Evolutionary conservation across 92 coral and sea anemone species (phyloP), one percentile per base, ranked within the genome.

Genomic region (Phenganax stokvisi): DNA sequence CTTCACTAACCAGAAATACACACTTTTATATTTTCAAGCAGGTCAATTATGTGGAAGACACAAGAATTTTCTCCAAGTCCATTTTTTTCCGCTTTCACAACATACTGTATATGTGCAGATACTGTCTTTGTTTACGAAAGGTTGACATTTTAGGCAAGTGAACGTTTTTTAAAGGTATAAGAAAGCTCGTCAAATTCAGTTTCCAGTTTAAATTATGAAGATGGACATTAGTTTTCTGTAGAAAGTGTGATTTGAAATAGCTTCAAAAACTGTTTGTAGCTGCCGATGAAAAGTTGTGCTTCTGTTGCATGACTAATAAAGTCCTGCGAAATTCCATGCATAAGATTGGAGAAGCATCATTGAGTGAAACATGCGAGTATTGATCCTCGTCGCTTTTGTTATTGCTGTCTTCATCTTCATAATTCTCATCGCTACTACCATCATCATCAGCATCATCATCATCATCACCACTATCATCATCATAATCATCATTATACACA

Each of bases 201-300:
- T 56, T 84, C 92, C 57, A 89, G 79, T 71, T 72, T 86, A 70
- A 84, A 89, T 44, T 72, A 56, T 30, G 92, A 89, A 12, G 89
- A 12, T 28, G 87, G 89, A 61, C 86, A 85, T 16, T 81, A 76
- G 70, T 81, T 88, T 84, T 80, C 88, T 57, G 82, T 54, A 63
- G 90, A 88, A n/a, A 88, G 77, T 10, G 77, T 54, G 59, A 81
- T 8, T 67, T 84, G 84, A 27, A 89, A 54, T 0, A 88, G 81
- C 62, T 81, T 85, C 25, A 88, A 69, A 66, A 86, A 65, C 89
- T 87, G 84, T 89, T 88, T 0, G 57, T 73, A 71, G 90, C 88
- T 81, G 83, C 70, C 37, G 87, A 84, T 58, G 90, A 74, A 63
- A 89, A 85, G 78, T 89, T 89, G 80, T 89, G 92, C 80, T 79